These are phyloP conservation scores for Margaritifera margaritifera DNA, from an alignment of 2,888 invertebrate genomes.

Conservation along the genomic window DNA sequence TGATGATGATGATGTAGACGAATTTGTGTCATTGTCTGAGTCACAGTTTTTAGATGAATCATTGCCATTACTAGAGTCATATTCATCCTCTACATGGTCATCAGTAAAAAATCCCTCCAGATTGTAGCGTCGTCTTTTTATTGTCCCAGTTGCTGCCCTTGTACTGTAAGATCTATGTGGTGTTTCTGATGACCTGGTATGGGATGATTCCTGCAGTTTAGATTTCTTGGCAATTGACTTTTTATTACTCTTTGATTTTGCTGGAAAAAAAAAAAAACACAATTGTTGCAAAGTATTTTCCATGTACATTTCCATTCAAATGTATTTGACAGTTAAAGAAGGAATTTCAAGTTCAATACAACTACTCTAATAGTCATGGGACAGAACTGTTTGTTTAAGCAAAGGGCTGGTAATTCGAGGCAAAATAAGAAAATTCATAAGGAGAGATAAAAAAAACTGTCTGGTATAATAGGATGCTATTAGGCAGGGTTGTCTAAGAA, in stretches of 20 bases:
- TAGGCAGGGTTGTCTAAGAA: no score
- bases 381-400: no score
- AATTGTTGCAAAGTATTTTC: no score
- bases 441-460: no score
- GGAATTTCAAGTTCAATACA: neutral
- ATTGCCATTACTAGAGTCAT: conserved; percentile 18
- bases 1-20: conserved; percentile 12
- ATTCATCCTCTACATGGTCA: conserved; percentile 29
- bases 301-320: neutral
- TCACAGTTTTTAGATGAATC: conserved; percentile 9
- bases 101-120: conserved; percentile 31
- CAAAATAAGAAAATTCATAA: no score
- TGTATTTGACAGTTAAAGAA: conserved; percentile 6
- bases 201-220: neutral
- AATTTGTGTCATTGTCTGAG: conserved; percentile 15
- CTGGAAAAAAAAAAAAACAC: no score
- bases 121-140: conserved; percentile 33
- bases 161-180: conserved; percentile 37
- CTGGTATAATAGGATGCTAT: no score
- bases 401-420: no score
- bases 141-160: conserved; percentile 41
- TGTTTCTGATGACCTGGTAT: neutral
- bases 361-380: no score
- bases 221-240: neutral
- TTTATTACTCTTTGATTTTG: neutral